Evolutionary conservation across 1,140 invertebrate genomes (phyloP), one percentile per base, ranked within the genome.

Genomic region (Colletes latitarsis): DNA sequence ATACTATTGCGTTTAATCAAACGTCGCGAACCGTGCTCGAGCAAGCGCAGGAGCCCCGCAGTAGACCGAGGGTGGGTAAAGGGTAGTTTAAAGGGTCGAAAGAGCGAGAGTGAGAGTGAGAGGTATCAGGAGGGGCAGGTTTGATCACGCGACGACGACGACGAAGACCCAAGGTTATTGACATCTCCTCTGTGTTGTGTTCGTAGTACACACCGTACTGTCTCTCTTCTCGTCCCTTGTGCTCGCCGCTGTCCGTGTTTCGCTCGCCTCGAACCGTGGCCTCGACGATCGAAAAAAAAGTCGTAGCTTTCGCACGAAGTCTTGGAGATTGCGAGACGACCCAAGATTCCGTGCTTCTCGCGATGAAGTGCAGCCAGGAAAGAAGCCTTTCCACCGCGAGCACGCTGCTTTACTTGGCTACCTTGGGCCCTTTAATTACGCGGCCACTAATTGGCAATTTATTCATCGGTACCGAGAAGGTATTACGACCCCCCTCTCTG

Each of bases 111-210:
- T 17, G 58, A 53, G 62, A 78, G n/a, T 10, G 57, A 74, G 53
- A 69, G 76, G 75, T 14, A 46, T 8, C 60, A 49, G 43, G 60
- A 85, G 72, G 81, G 86, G 81, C 76, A 85, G 81, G 88, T 88
- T 89, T 87, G 89, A 91, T 89, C 90, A 91, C 89, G 90, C 89
- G 89, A 91, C 84, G 85, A 85, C 88, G 74, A 66, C 75, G 52
- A 15, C 62, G 55, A 75, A 78, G 57, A 83, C 52, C 80, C 71
- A 88, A 83, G 90, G 90, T 91, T 91, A 91, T 91, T 91, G 89
- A 91, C 91, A 88, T 88, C 81, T 82, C 84, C 43, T 78, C 41
- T 67, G 49, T 70, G 64, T 64, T 68, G 57, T n/a, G 43, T 46
- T 30, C 68, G 39, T 79, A 63, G 30, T 53, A 60, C 46, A 19